Evolutionary conservation across 2,797 vertebrate genomes (phyloP).

Genomic region (Sitta carolinensis): DNA sequence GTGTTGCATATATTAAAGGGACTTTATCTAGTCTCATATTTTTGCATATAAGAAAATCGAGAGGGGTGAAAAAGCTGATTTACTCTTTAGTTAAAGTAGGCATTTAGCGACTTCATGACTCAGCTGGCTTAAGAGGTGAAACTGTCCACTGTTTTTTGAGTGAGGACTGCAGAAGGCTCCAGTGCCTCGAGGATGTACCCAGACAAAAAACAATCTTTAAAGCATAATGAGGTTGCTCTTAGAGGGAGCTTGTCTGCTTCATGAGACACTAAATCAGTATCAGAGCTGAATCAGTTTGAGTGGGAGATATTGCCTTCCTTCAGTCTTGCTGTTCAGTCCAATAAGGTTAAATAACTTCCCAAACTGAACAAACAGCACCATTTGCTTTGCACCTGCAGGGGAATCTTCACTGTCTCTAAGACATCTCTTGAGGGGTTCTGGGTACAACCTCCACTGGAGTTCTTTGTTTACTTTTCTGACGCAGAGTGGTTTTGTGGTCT

Average conservation of each 20-base stretch:
- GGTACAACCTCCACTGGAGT: neutral
- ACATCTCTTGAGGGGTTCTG: neutral
- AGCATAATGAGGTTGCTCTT: neutral
- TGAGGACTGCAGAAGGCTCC: neutral
- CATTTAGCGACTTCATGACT: neutral
- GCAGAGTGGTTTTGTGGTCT: neutral
- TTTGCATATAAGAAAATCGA: neutral
- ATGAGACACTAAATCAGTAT: neutral
- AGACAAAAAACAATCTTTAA: neutral
- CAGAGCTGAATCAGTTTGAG: neutral
- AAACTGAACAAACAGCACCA: neutral
- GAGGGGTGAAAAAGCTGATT: neutral
- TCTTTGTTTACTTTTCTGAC: neutral
- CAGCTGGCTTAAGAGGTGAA: neutral
- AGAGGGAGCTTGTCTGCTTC: neutral
- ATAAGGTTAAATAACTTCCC: neutral
- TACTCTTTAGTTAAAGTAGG: neutral
- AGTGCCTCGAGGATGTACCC: neutral
- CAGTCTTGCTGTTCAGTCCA: neutral
- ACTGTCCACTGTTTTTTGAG: neutral
- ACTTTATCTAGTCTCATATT: neutral
- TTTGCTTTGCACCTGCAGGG: neutral
- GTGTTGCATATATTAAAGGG: neutral
- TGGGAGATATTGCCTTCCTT: neutral
- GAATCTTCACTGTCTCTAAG: neutral